phyloP scores from a whole-genome alignment of 2,888 invertebrate species.

The Amiota communis region DNA sequence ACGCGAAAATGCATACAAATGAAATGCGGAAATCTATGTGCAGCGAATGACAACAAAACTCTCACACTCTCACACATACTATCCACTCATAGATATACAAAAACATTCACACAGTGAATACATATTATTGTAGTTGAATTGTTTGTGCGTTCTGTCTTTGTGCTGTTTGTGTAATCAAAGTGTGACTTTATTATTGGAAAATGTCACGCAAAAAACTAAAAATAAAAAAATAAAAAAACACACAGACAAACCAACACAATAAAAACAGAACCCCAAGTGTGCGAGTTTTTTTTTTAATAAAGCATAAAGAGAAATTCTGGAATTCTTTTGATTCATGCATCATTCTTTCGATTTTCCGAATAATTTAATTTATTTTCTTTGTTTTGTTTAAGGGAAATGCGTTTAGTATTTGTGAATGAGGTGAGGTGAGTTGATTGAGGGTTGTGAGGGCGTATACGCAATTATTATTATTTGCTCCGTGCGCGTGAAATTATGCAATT shows the following conservation, averaged over 20 bases:
- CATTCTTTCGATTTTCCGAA: slow-evolving; percentile 1
- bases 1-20: slow-evolving; percentile 40
- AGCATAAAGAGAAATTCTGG: slow-evolving; percentile 2
- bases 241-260: slow-evolving; percentile 35
- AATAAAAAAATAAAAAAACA: slow-evolving; percentile 11
- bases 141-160: slow-evolving; percentile 27
- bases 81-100: slow-evolving; percentile 32
- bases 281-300: too few species aligned
- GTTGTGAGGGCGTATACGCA: background rate
- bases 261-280: slow-evolving; percentile 27
- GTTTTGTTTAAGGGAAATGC: background rate
- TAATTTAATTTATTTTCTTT: background rate
- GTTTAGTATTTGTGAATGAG: too few species aligned
- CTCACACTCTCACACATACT: background rate
- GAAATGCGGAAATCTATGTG: slow-evolving; percentile 62
- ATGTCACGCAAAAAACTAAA: slow-evolving; percentile 59
- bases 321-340: slow-evolving; percentile 17
- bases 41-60: slow-evolving; percentile 15
- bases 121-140: slow-evolving; percentile 30
- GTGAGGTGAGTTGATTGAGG: too few species aligned
- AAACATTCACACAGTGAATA: slow-evolving; percentile 15
- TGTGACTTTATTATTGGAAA: slow-evolving; percentile 55
- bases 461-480: slow-evolving; percentile 59
- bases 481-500: slow-evolving; percentile 64
- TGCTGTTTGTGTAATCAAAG: background rate